phyloP scores from a whole-genome alignment of 2,797 vertebrate genomes.

The Alcedo quadribrachys region DNA sequence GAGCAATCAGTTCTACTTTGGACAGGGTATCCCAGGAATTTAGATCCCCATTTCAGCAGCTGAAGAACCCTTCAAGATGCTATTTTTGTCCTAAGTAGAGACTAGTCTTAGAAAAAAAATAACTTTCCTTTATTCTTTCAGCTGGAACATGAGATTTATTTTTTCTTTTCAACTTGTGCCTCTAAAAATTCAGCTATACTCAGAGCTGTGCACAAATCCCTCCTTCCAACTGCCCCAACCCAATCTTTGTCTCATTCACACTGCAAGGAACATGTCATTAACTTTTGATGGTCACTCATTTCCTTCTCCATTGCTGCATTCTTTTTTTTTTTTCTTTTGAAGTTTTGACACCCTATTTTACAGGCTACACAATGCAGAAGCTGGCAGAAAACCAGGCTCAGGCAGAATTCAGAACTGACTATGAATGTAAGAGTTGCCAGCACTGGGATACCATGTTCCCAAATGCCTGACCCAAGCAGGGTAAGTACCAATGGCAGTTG shows the following conservation, averaged over 20 bases:
- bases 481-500: not conserved
- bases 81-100: not conserved
- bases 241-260: not conserved
- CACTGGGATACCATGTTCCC: not conserved
- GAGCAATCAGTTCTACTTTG: not conserved
- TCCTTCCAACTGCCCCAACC: not conserved
- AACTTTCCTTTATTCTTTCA: not conserved
- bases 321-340: not conserved
- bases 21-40: not conserved
- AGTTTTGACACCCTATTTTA: not conserved
- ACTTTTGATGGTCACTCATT: not conserved
- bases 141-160: not conserved
- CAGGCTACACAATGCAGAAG: not conserved
- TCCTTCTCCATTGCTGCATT: not conserved
- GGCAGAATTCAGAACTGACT: not conserved
- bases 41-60: not conserved
- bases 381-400: constrained; percentile 12
- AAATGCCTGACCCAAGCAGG: not conserved
- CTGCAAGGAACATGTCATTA: not conserved
- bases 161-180: not conserved
- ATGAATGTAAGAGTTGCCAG: not conserved
- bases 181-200: not conserved
- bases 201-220: not conserved
- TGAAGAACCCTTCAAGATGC: not conserved
- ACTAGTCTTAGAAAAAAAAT: not conserved